Percentiles rank a stretch among this genome's conserved stretches.
Conservation (phyloP, 2,888 invertebrate species). For the Lymantria monacha region DNA sequence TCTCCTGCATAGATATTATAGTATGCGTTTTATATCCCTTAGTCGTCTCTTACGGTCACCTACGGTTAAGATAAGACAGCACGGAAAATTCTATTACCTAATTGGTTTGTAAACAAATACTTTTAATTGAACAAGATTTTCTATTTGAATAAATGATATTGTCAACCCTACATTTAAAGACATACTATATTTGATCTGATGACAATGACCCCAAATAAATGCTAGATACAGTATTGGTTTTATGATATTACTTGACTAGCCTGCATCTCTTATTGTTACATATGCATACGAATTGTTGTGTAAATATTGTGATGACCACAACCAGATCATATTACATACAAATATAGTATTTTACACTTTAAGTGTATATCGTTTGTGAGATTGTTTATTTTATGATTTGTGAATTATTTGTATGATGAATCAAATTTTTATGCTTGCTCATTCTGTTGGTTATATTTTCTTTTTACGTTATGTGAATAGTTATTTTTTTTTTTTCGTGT, state of each 20-base stretch:
- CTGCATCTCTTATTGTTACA: conserved; percentile 2
- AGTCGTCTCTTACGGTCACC: too few relatives aligned
- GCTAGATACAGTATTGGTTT: background rate
- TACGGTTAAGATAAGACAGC: too few relatives aligned
- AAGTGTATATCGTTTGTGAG: background rate
- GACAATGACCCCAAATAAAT: conserved; percentile 12
- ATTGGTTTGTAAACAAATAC: too few relatives aligned
- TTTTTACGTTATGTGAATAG: too few relatives aligned
- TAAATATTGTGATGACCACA: conserved; percentile 2
- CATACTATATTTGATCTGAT: conserved; percentile 2
- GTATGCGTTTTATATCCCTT: too few relatives aligned
- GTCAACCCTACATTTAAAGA: background rate
- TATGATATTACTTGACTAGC: conserved; percentile 1
- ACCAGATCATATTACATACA: conserved; percentile 8
- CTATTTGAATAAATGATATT: background rate
- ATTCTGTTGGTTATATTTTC: too few relatives aligned
- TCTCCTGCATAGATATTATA: too few relatives aligned
- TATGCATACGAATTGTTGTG: conserved; percentile 9
- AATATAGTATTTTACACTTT: background rate
- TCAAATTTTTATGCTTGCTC: too few relatives aligned
- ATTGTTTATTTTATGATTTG: background rate
- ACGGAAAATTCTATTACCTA: too few relatives aligned
- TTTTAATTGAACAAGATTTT: too few relatives aligned
- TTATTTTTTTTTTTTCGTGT: too few relatives aligned
- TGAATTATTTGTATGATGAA: background rate